Base-by-base conservation (phyloP, 2,113 vertebrate species). In the Petrocephalus microphthalmus region DNA sequence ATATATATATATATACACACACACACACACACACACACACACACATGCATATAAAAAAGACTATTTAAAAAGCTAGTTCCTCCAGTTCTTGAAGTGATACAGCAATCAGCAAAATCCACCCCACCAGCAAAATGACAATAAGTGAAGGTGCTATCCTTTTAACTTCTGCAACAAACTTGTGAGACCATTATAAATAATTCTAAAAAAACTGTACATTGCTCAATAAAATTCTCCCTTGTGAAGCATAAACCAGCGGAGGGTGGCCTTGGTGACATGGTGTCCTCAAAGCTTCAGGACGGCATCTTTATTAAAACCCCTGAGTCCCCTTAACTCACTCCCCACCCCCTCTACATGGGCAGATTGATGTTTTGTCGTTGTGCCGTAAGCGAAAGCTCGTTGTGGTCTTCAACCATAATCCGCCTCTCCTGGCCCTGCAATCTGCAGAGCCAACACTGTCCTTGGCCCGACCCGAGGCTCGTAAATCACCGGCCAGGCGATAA, bases 401-500 rank as follows among this genome's bases (percentile, higher is more conserved):
- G 22, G 74, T 87, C 37, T 89, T 84, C 87, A 54, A 57, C 56
- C 87, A 53, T 64, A 52, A 81, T 25, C 60, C 20, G 1, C 86
- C 6, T 19, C 7, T 47, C 20, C 1, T 74, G 88, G 87, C 87
- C 88, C 74, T 15, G 7, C 86, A 74, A 78, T 78, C 71, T 67
- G 4, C 60, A 29, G 19, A 57, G 19, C 89, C 74, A 82, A 87
- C 54, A 86, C 25, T 57, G 89, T 88, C 15, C 45, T 87, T 25
- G 91, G 51, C 84, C 37, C 33, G 42, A 37, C 84, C 53, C 54
- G 88, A 85, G 67, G 67, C 20, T 87, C 84, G 45, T 89, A 5
- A 91, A 90, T 87, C 89, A 89, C 88, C n/a, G 89, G 89, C 90
- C 22, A 54, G 83, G 52, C 64, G 88, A 89, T 89, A 29, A 81